Evolutionary conservation across 2,888 invertebrate genomes (phyloP).

Genomic region (Philhelius pedissequus): DNA sequence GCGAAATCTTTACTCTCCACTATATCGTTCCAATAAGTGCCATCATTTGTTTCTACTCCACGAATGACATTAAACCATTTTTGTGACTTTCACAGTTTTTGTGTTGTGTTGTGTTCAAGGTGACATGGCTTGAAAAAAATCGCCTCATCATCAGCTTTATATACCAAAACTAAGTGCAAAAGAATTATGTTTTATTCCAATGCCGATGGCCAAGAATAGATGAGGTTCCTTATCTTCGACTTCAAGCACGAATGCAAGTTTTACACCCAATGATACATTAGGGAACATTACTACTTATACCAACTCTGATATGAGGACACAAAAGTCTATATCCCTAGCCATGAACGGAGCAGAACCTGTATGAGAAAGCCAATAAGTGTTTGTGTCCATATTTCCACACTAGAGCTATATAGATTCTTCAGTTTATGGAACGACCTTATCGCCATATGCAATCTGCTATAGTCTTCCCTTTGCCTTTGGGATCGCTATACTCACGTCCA

Average conservation of each 20-base stretch:
- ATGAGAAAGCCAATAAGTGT: not conserved
- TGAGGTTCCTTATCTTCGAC: conserved; percentile 19
- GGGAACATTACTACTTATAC: conserved; percentile 44
- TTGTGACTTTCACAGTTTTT: conserved; percentile 20
- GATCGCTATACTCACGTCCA: not conserved
- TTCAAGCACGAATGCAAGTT: conserved; percentile 12
- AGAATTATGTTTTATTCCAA: conserved; percentile 38
- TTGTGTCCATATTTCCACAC: conserved; percentile 28
- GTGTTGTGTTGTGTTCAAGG: conserved; percentile 48
- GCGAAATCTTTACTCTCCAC: conserved; percentile 18
- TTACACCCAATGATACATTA: conserved; percentile 37
- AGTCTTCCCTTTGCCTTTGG: conserved; percentile 3
- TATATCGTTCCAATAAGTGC: conserved; percentile 54
- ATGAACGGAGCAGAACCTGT: not conserved
- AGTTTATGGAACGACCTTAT: conserved; percentile 9
- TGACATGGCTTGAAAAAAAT: conserved; percentile 16
- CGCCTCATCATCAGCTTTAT: conserved; percentile 9
- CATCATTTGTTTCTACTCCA: conserved; percentile 59
- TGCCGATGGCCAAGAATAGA: conserved; percentile 15
- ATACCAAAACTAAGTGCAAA: conserved; percentile 30
- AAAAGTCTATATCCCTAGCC: not conserved
- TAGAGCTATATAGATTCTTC: not conserved
- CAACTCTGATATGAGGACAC: conserved; percentile 17
- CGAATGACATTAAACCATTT: conserved; percentile 48
- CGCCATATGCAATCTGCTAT: conserved; percentile 12